Conservation (phyloP, 2,888 invertebrate genomes). For the Calliphora vomitoria region DNA sequence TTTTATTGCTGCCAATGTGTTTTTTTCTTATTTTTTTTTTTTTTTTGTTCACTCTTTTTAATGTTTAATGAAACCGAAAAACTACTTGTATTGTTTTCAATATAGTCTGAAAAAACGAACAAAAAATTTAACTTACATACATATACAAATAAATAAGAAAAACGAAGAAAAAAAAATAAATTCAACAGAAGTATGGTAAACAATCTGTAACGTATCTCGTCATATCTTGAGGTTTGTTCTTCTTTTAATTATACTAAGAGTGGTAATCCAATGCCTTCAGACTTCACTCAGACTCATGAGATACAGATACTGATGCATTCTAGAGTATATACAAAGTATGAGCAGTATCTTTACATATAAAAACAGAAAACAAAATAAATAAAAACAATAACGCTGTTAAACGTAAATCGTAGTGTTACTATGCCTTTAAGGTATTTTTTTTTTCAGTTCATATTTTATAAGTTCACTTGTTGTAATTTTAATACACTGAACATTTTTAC, state of each 20-base stretch:
- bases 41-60: conserved; percentile 22
- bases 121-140: background rate
- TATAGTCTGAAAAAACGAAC: conserved; percentile 37
- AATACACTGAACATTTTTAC: conserved; percentile 50
- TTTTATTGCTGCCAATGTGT: conserved; percentile 5
- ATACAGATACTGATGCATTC: conserved; percentile 27
- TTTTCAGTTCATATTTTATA: conserved; percentile 59
- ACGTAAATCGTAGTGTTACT: conserved; percentile 33
- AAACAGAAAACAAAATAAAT: conserved; percentile 12
- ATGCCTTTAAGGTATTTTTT: conserved; percentile 63
- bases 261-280: conserved; percentile 55
- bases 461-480: conserved; percentile 66
- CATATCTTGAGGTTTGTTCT: conserved; percentile 73
- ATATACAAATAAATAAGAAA: background rate
- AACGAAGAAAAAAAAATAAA: background rate
- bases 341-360: background rate
- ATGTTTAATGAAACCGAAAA: conserved; percentile 70
- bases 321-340: conserved; percentile 12
- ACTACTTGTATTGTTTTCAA: conserved; percentile 61
- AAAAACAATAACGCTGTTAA: background rate
- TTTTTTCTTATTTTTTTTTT: conserved; percentile 15
- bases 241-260: conserved; percentile 69
- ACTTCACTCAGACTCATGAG: conserved; percentile 54
- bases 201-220: conserved; percentile 65
- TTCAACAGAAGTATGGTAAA: conserved; percentile 42